Evolutionary conservation across 1,140 invertebrate genomes (phyloP), one percentile per base, ranked within the genome.

Genomic region (Euglossa dilemma): DNA sequence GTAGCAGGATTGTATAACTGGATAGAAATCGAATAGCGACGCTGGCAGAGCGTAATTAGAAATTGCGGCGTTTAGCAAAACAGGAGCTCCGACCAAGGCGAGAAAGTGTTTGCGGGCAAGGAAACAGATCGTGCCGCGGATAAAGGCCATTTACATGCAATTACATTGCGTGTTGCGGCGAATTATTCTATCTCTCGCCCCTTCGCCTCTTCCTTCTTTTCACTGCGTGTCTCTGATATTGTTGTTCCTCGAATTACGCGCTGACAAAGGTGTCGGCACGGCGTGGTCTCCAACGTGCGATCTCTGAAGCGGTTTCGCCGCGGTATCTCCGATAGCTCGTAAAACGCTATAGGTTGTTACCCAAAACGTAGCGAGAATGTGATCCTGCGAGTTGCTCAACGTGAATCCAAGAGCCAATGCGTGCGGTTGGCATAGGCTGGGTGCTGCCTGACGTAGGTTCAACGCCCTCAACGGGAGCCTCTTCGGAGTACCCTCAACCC

Each of bases 391-490:
- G 66, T 93, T 93, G 86, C 93, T 94, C 72, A 94, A 82, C 66
- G 92, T 94, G 79, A 94, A 94, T 2, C 94, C 93, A 28, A 94
- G 91, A 14, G 93, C 93, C 9, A 93, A 79, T 16, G 91, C 91
- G 76, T 94, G 93, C 2, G 93, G 93, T 80, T 94, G 93, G 80
- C 92, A 93, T 59, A 93, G 90, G 54, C 90, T 93, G 36, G 92
- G 88, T 59, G 90, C 80, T 64, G 94, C 94, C 84, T 95, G 94
- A 76, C 93, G 93, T 25, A 95, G 91, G 88, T 95, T 95, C 75
- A 95, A 92, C 64, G 94, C 93, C 83, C 94, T 93, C 83, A 95
- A 83, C 6, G 95, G 92, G 59, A 95, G 83, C 50, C 93, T 91
- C 92, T 93, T 93, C 61, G 91, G 91, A 23, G 92, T 92, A 67